These are phyloP conservation scores for Microcebus jonahi DNA, from an alignment of 2,113 vertebrate species.

Conservation along the genomic window DNA sequence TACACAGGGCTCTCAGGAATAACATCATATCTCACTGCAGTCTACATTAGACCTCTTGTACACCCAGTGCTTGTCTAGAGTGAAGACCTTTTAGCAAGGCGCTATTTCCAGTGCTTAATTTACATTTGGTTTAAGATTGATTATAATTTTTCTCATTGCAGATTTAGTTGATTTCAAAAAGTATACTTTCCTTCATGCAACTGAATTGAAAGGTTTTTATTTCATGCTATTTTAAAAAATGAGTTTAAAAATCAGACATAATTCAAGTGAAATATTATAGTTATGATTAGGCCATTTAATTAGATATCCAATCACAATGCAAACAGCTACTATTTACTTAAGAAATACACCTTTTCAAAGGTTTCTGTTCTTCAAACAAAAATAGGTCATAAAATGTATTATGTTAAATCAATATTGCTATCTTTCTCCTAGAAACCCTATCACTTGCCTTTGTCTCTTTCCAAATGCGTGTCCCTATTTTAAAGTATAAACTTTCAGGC, in stretches of 20 bases:
- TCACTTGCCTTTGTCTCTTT: slow-evolving; percentile 41
- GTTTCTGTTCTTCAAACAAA: slow-evolving; percentile 56
- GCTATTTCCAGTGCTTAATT: slow-evolving; percentile 23
- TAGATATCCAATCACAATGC: slow-evolving; percentile 60
- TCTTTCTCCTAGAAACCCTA: slow-evolving; percentile 26
- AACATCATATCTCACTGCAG: neutral
- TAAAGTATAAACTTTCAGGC: slow-evolving; percentile 45
- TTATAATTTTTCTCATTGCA: slow-evolving; percentile 23
- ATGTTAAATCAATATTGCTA: slow-evolving; percentile 47
- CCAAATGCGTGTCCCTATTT: slow-evolving; percentile 42
- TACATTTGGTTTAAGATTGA: neutral
- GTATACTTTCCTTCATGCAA: slow-evolving; percentile 5
- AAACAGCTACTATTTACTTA: slow-evolving; percentile 64
- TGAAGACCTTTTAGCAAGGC: slow-evolving; percentile 23
- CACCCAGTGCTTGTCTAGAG: neutral
- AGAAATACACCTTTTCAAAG: slow-evolving; percentile 60
- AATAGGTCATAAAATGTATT: slow-evolving; percentile 49
- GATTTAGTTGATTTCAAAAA: slow-evolving; percentile 58
- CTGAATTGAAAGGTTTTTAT: slow-evolving; percentile 17
- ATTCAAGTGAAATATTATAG: slow-evolving; percentile 50
- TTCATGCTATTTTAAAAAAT: slow-evolving; percentile 45
- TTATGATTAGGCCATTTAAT: slow-evolving; percentile 61
- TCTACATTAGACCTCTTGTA: neutral
- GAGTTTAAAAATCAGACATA: slow-evolving; percentile 57
- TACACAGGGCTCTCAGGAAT: neutral